These are phyloP conservation scores for Nezara viridula DNA, from an alignment of 2,888 invertebrate genomes.

Conservation along the genomic window DNA sequence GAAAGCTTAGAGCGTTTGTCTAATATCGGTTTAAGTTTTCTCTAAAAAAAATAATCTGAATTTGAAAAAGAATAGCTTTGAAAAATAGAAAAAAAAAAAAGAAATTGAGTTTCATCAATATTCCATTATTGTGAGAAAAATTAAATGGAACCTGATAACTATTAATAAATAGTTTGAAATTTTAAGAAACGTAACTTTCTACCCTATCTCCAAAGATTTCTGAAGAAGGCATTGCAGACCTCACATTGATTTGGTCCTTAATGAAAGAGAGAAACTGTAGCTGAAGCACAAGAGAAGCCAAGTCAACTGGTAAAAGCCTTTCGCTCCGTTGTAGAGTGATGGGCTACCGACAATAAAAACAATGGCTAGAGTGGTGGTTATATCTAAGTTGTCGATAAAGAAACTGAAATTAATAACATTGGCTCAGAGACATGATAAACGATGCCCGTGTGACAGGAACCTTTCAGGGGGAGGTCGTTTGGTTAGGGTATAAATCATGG, in stretches of 20 bases:
- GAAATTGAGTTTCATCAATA: too few species aligned
- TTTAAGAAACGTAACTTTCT: too few species aligned
- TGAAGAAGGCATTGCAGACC: not conserved
- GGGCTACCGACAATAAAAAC: not conserved
- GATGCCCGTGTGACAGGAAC: not conserved
- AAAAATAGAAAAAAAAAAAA: too few species aligned
- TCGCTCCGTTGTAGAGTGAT: not conserved
- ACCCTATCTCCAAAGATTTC: too few species aligned
- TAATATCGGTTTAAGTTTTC: too few species aligned
- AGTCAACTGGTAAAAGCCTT: not conserved
- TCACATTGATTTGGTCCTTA: not conserved
- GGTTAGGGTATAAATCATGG: not conserved
- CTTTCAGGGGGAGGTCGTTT: not conserved
- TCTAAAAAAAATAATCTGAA: too few species aligned
- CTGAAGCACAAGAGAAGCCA: not conserved
- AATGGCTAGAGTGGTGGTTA: not conserved
- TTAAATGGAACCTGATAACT: too few species aligned
- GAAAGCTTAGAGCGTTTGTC: too few species aligned
- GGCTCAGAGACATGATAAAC: not conserved
- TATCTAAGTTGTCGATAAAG: not conserved
- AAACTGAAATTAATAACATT: slow-evolving; percentile 21
- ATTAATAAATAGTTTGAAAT: too few species aligned
- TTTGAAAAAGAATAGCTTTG: too few species aligned
- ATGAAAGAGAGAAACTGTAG: not conserved
- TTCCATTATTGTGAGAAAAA: too few species aligned